Evolutionary conservation across 1,140 invertebrate genomes (phyloP).

Genomic region (Nylanderia fulva): DNA sequence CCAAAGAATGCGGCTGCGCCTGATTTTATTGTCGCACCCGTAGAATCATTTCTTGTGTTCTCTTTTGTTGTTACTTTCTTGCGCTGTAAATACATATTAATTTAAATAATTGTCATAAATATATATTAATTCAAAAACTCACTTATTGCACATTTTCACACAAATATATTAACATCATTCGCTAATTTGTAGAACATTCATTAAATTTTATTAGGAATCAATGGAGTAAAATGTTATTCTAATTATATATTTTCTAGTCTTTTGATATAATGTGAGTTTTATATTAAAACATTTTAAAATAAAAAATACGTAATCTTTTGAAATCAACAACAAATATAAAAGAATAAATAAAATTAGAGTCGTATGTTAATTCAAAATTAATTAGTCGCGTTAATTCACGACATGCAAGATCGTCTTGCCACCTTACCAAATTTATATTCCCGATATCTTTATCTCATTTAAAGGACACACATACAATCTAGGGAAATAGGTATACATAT

Average conservation of each 20-base stretch:
- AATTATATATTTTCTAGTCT: background rate
- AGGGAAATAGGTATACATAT: conserved; percentile 46
- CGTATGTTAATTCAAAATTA: background rate
- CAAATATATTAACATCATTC: background rate
- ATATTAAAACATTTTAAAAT: background rate
- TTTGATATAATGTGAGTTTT: background rate
- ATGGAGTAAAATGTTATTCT: background rate
- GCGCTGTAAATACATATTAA: conserved; percentile 67
- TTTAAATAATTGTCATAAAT: background rate
- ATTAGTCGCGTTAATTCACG: conserved; percentile 14
- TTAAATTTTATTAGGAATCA: background rate
- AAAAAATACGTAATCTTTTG: background rate
- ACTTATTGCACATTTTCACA: background rate
- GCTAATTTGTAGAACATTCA: background rate
- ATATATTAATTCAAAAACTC: background rate
- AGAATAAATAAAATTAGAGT: background rate
- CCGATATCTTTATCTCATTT: conserved; percentile 51
- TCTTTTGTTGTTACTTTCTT: conserved; percentile 80
- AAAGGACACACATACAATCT: conserved; percentile 58
- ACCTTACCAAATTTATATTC: conserved; percentile 63
- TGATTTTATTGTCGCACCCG: conserved; percentile 87
- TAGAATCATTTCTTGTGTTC: conserved; percentile 80
- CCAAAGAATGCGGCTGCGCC: conserved; percentile 92
- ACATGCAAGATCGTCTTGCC: conserved; percentile 49
- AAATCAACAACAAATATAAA: background rate